Conservation (phyloP, 2,888 invertebrate species). For the Tanypteryx hageni region DNA sequence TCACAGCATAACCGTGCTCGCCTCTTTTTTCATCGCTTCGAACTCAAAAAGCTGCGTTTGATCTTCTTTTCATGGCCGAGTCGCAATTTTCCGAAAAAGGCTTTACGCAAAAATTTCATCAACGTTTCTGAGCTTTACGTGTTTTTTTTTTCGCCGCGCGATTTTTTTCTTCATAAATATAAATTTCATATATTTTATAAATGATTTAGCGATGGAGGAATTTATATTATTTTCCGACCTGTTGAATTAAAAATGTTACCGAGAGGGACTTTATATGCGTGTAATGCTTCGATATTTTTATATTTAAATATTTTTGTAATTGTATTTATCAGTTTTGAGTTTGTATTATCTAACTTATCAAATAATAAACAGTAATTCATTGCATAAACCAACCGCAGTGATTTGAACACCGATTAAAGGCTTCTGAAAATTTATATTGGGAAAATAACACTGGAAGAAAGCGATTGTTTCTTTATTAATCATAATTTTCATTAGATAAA, state of each 20-base stretch:
- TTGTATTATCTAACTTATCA: too few species aligned
- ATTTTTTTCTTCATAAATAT: slow-evolving; percentile 1
- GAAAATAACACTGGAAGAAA: too few species aligned
- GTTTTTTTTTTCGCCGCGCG: neutral
- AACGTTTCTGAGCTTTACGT: neutral
- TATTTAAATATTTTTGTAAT: too few species aligned
- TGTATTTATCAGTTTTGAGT: too few species aligned
- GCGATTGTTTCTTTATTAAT: too few species aligned
- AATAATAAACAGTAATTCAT: too few species aligned
- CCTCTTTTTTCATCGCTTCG: slow-evolving; percentile 22
- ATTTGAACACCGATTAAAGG: too few species aligned
- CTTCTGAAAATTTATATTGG: too few species aligned
- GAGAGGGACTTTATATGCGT: too few species aligned
- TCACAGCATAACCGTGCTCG: neutral
- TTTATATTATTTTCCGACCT: slow-evolving; percentile 21
- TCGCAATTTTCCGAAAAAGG: slow-evolving; percentile 16
- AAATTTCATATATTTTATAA: neutral
- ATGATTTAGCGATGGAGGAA: neutral
- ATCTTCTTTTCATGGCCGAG: slow-evolving; percentile 21
- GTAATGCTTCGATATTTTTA: too few species aligned
- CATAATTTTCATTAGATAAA: too few species aligned
- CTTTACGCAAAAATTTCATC: slow-evolving; percentile 18
- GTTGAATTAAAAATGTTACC: neutral
- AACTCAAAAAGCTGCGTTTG: slow-evolving; percentile 15
- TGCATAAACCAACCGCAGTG: too few species aligned